Conservation (phyloP, 2,797 vertebrate species). For the Echiichthys vipera region DNA sequence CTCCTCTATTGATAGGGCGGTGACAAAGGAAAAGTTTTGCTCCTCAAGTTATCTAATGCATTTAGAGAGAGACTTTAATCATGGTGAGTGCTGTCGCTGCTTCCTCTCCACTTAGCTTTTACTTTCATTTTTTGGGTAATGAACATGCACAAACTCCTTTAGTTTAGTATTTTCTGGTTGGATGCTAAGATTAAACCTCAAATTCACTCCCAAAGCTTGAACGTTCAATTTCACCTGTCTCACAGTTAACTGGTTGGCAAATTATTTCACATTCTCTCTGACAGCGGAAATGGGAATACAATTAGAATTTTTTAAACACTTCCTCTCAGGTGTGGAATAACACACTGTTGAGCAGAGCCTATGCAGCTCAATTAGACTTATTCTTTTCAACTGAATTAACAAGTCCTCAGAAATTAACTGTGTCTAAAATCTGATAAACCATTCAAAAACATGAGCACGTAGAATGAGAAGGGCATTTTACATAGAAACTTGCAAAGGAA, state of each 20-base stretch:
- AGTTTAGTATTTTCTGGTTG: slow-evolving; percentile 61
- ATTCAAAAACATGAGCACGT: slow-evolving; percentile 11
- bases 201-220: slow-evolving; percentile 49
- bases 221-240: slow-evolving; percentile 66
- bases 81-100: slow-evolving; percentile 24
- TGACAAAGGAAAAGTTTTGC: slow-evolving; percentile 46
- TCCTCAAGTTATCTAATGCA: slow-evolving; percentile 23
- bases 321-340: slow-evolving; percentile 55
- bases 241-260: slow-evolving; percentile 54
- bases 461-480: neutral
- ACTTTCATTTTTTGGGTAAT: slow-evolving; percentile 24
- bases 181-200: slow-evolving; percentile 60
- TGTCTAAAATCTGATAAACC: slow-evolving; percentile 12
- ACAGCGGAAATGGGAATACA: slow-evolving; percentile 61
- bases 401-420: slow-evolving; percentile 25
- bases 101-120: slow-evolving; percentile 44
- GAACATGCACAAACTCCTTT: slow-evolving; percentile 46
- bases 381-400: slow-evolving; percentile 38
- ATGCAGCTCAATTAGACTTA: slow-evolving; percentile 40
- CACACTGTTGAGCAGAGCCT: slow-evolving; percentile 18
- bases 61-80: slow-evolving; percentile 31
- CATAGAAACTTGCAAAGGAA: neutral
- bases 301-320: slow-evolving; percentile 62
- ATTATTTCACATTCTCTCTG: slow-evolving; percentile 51
- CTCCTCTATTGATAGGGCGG: slow-evolving; percentile 28